Evolutionary conservation across 2,113 vertebrate genomes (phyloP).

Genomic region (Ailurus styani): DNA sequence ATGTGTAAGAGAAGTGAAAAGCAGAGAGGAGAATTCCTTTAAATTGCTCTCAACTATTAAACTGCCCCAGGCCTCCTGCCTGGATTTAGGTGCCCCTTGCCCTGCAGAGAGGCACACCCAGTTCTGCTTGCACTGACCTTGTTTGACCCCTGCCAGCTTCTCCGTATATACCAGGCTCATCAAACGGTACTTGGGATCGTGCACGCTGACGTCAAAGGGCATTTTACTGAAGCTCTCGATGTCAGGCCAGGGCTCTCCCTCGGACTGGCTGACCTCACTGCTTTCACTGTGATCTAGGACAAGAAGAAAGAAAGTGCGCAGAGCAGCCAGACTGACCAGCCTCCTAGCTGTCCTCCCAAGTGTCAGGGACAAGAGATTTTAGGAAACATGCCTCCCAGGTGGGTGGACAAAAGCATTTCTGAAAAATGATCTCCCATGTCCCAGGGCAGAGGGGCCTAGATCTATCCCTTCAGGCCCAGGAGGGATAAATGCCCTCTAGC

Average conservation of each 20-base stretch:
- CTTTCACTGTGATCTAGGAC: constrained; percentile 80
- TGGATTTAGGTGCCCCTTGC: not conserved
- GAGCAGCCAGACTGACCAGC: not conserved
- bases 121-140: constrained; percentile 82
- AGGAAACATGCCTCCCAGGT: not conserved
- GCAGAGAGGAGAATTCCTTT: not conserved
- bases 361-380: not conserved
- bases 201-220: constrained; percentile 90
- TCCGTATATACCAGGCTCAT: constrained; percentile 91
- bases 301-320: not conserved
- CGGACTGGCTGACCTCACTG: constrained; percentile 74
- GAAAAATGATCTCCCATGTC: not conserved
- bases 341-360: not conserved
- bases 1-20: not conserved
- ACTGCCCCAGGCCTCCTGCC: not conserved
- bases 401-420: not conserved
- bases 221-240: constrained; percentile 93
- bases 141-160: constrained; percentile 83
- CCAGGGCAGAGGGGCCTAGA: not conserved
- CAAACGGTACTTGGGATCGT: constrained; percentile 91
- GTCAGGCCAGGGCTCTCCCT: constrained; percentile 91
- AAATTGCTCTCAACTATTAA: not conserved
- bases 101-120: not conserved
- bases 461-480: not conserved
- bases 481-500: too few relatives aligned